A percentile compares a stretch with the other conserved stretches of the same genome.
Evolutionary conservation across 2,888 invertebrate species (phyloP).

Genomic region (Agrochola lychnidis): DNA sequence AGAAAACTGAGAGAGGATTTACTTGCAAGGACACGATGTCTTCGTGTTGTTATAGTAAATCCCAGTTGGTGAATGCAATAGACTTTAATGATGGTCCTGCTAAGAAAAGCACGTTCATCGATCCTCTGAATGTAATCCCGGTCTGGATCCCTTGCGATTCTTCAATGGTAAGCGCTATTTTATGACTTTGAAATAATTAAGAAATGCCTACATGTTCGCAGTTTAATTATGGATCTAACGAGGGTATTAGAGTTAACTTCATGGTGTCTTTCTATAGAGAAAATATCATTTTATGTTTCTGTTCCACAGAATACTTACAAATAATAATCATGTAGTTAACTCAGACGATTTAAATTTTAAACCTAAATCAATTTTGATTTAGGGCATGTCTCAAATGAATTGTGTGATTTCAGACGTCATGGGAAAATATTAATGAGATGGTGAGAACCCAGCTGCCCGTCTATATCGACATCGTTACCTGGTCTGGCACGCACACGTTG

Average conservation of each 20-base stretch:
- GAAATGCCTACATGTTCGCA: no score
- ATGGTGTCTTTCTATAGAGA: not conserved
- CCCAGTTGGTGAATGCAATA: constrained; percentile 59
- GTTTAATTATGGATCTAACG: no score
- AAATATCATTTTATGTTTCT: not conserved
- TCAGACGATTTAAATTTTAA: not conserved
- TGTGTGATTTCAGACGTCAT: constrained; percentile 55
- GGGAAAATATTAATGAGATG: constrained; percentile 51
- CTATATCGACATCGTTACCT: constrained; percentile 32
- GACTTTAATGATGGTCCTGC: constrained; percentile 62
- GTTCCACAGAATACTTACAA: not conserved
- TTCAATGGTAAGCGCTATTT: constrained; percentile 44
- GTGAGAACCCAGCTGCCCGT: constrained; percentile 22
- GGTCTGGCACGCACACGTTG: constrained; percentile 60
- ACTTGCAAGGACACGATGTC: constrained; percentile 47
- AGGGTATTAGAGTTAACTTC: not conserved
- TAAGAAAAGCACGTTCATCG: constrained; percentile 62
- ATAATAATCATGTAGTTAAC: not conserved
- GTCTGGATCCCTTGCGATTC: constrained; percentile 56
- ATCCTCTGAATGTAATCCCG: constrained; percentile 64
- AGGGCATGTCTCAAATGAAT: not conserved
- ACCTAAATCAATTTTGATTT: not conserved
- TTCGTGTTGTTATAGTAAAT: constrained; percentile 62
- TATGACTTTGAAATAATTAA: not conserved
- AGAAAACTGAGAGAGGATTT: constrained; percentile 27